These are phyloP conservation scores for Zalophus californianus DNA, from an alignment of 2,797 vertebrate species.

Conservation along the genomic window DNA sequence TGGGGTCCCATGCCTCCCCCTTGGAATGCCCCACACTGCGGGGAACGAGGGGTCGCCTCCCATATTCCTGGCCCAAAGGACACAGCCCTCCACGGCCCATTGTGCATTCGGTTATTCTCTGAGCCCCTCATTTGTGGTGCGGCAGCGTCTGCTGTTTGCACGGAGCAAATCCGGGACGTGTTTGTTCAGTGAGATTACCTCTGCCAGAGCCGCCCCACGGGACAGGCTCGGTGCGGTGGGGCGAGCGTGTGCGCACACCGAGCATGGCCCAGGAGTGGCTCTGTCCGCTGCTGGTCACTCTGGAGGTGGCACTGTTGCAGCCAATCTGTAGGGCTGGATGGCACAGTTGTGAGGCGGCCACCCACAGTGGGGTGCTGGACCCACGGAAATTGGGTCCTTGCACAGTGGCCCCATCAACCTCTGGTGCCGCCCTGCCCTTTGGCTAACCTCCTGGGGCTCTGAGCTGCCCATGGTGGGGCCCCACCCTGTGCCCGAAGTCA, in stretches of 20 bases:
- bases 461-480: neutral
- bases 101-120: neutral
- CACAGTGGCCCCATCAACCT: neutral
- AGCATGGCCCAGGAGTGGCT: neutral
- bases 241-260: accelerated
- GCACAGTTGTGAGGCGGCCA: accelerated
- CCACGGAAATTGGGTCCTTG: neutral
- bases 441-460: neutral
- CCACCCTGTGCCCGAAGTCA: no score
- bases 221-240: accelerated
- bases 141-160: neutral
- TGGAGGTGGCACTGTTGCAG: neutral
- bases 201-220: accelerated
- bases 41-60: neutral
- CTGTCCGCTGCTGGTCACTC: neutral
- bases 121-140: neutral
- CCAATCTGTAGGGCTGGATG: accelerated
- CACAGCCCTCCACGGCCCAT: no score
- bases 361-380: neutral
- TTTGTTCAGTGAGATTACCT: conserved; percentile 25
- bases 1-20: no score
- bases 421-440: neutral
- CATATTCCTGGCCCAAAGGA: neutral
- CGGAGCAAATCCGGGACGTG: neutral
- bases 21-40: accelerated